phyloP scores from a whole-genome alignment of 2,888 invertebrate species.

The Ischnus inquisitorius region DNA sequence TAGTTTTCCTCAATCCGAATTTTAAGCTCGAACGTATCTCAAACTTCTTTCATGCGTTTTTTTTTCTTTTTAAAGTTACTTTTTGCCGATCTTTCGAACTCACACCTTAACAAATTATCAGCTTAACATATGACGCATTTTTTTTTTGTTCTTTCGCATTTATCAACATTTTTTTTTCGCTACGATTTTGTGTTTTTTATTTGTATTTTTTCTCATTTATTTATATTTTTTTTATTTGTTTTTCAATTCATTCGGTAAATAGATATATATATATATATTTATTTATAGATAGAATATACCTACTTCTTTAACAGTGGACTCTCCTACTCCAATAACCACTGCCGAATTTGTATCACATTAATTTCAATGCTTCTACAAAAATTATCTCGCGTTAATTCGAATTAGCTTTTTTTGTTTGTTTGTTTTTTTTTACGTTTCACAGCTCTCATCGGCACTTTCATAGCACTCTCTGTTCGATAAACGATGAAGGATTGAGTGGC shows the following conservation, averaged over 20 bases:
- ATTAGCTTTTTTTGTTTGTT: constrained; percentile 24
- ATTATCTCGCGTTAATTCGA: constrained; percentile 63
- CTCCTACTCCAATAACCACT: constrained; percentile 71
- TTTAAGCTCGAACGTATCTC: constrained; percentile 33
- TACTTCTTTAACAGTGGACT: constrained; percentile 69
- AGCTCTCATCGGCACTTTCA: constrained; percentile 67
- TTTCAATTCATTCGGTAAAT: constrained; percentile 64
- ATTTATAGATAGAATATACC: constrained; percentile 71
- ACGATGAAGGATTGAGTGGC: constrained; percentile 22
- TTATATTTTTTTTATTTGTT: constrained; percentile 49
- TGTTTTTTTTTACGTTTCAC: constrained; percentile 50
- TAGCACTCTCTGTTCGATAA: constrained; percentile 39
- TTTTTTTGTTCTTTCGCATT: constrained; percentile 65
- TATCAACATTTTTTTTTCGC: constrained; percentile 60
- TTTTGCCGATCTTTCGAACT: constrained; percentile 37
- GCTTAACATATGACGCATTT: constrained; percentile 63
- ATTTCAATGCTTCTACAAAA: constrained; percentile 77
- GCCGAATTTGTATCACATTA: constrained; percentile 81
- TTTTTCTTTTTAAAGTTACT: constrained; percentile 54
- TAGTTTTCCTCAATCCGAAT: constrained; percentile 25
- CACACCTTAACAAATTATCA: constrained; percentile 56
- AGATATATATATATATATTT: constrained; percentile 65
- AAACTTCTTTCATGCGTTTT: constrained; percentile 39
- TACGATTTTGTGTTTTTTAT: constrained; percentile 66
- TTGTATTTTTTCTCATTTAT: constrained; percentile 62